Base-by-base conservation (phyloP, 2,888 invertebrate genomes). In the Crioceris asparagi region DNA sequence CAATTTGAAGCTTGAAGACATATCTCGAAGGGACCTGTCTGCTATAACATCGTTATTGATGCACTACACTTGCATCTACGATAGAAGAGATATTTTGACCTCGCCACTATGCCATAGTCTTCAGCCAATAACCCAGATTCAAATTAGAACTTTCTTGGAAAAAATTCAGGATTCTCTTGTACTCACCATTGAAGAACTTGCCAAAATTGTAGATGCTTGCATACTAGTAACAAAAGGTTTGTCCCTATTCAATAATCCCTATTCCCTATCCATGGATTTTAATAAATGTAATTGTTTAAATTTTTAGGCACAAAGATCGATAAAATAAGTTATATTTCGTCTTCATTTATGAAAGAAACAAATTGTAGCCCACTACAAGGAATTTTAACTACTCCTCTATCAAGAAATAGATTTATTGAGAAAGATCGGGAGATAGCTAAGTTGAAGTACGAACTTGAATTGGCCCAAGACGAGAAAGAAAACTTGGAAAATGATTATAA, bases 401-500 rank as follows among this genome's bases (percentile, higher is more conserved):
- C 47, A 7, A 32, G 33, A n/a, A 44, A 38, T 21, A 47, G 47
- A 17, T 38, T 52, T 1, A 56, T 59, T 17, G 59, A 61, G 37
- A 59, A 54, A 41, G 59, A 62, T 41, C 56, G 59, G 3, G 65
- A 69, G 49, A 67, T 79, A 8, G 62, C 71, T 12, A 62, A 67
- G 3, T 51, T 80, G 27, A 69, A 67, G 44, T 69, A 71, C 0
- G 73, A 74, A 15, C 56, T 80, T 4, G 77, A 79, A 45, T 67
- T 72, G 0, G 74, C 77, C 55, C 64, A 71, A 25, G 75, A 72
- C 52, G 79, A 79, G 49, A 73, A 75, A 35, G 68, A 67, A 38
- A 77, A 74, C 49, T 51, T 79, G 12, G 72, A 73, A 39, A 74
- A 77, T 18, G 77, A 79, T 49, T 51, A 79, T 1, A 60, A 64